phyloP scores from a whole-genome alignment of 2,797 vertebrate genomes.

The Pseudochromis fuscus region DNA sequence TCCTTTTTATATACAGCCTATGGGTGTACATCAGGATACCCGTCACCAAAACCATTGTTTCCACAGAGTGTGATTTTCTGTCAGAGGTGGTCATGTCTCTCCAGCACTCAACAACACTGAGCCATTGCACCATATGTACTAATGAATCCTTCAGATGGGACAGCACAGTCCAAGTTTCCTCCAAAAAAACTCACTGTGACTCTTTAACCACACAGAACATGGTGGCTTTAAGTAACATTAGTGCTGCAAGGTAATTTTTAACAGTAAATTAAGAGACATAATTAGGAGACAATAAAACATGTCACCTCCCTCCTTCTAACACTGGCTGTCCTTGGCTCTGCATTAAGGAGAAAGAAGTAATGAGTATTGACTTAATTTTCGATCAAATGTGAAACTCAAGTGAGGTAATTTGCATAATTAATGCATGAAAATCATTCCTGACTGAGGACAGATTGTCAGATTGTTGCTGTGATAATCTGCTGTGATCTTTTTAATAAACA shows the following conservation, averaged over 20 bases:
- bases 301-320: neutral
- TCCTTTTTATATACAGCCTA: too few relatives aligned
- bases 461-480: conserved; percentile 1
- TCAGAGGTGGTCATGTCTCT: neutral
- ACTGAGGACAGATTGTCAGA: conserved; percentile 2
- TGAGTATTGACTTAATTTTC: neutral
- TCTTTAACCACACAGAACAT: neutral
- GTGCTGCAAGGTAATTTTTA: too few relatives aligned
- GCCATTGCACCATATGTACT: neutral
- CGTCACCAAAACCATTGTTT: neutral
- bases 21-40: too few relatives aligned
- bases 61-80: neutral
- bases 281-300: neutral
- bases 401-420: neutral
- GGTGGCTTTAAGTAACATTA: neutral
- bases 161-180: neutral
- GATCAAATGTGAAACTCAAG: neutral
- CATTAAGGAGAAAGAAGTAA: neutral
- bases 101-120: neutral
- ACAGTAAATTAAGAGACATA: neutral
- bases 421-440: neutral
- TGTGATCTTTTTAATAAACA: neutral
- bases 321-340: neutral
- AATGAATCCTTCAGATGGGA: neutral
- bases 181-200: too few relatives aligned